phyloP scores from a whole-genome alignment of 2,797 vertebrate species.

The Acanthiza pusilla region DNA sequence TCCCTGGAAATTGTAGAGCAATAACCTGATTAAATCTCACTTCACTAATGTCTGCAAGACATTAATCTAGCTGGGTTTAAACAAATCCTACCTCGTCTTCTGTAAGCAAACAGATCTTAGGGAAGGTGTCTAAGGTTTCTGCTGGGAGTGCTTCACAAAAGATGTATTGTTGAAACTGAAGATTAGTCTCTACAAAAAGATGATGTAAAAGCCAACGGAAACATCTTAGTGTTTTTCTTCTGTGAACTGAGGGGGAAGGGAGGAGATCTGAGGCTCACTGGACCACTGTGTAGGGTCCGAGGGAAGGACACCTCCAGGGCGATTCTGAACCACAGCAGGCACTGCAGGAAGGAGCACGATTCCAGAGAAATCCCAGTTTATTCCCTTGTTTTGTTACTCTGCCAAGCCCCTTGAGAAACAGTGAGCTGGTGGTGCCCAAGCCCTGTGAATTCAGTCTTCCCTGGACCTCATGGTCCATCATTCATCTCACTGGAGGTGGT shows the following conservation, averaged over 20 bases:
- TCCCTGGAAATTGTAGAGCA: conserved; percentile 59
- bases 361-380: neutral
- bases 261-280: conserved; percentile 1
- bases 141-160: conserved; percentile 59
- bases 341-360: neutral
- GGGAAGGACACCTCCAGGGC: conserved; percentile 13
- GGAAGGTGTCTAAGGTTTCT: conserved; percentile 69
- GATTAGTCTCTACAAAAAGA: conserved; percentile 51
- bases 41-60: conserved; percentile 66
- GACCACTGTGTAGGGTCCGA: conserved; percentile 7
- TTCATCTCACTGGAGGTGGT: neutral
- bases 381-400: neutral
- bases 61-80: conserved; percentile 64
- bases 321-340: neutral
- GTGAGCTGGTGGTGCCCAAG: neutral
- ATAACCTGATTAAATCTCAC: conserved; percentile 64
- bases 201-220: conserved; percentile 59
- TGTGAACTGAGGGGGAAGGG: conserved; percentile 37
- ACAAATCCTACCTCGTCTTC: conserved; percentile 65
- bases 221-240: conserved; percentile 62
- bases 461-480: neutral
- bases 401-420: neutral
- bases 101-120: conserved; percentile 66
- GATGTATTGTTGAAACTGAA: conserved; percentile 62
- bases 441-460: neutral